Evolutionary conservation across 2,888 invertebrate genomes (phyloP).

Genomic region (Phengaris arion): DNA sequence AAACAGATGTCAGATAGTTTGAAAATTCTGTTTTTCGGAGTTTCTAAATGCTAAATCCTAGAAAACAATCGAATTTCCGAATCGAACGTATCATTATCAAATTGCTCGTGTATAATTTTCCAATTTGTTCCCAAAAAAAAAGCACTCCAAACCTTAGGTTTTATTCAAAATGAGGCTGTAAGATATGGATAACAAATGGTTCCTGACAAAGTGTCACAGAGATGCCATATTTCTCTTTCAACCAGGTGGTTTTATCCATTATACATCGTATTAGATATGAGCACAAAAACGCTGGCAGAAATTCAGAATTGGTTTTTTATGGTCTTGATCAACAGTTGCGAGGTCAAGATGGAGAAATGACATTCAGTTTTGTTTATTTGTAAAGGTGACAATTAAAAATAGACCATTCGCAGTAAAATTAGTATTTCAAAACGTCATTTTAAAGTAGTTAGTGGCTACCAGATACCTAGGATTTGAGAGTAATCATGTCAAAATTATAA

Average conservation of each 20-base stretch:
- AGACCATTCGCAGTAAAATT: neutral
- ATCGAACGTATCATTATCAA: conserved; percentile 39
- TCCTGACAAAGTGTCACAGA: conserved; percentile 65
- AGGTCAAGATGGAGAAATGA: conserved; percentile 13
- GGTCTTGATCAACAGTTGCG: conserved; percentile 29
- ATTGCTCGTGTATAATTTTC: conserved; percentile 43
- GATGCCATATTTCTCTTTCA: conserved; percentile 68
- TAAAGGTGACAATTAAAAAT: neutral
- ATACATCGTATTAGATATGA: conserved; percentile 61
- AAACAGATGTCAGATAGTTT: conserved; percentile 31
- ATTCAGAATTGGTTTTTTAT: conserved; percentile 38
- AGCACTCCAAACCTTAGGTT: conserved; percentile 53
- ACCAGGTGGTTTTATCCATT: conserved; percentile 74
- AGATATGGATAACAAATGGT: conserved; percentile 60
- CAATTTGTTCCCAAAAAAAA: conserved; percentile 45
- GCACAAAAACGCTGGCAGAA: conserved; percentile 46
- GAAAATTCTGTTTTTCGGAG: conserved; percentile 35
- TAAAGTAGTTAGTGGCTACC: too few relatives aligned
- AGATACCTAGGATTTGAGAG: too few relatives aligned
- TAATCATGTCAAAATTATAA: too few relatives aligned
- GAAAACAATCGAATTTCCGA: neutral
- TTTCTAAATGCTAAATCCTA: conserved; percentile 21
- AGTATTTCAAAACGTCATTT: too few relatives aligned
- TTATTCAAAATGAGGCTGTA: conserved; percentile 63
- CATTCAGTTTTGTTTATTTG: conserved; percentile 14